Evolutionary conservation across 37 sponge, comb jelly and placozoan genomes (phyloP), one percentile per base, ranked within the genome.

Genomic region (Cliona cf. orientalis): DNA sequence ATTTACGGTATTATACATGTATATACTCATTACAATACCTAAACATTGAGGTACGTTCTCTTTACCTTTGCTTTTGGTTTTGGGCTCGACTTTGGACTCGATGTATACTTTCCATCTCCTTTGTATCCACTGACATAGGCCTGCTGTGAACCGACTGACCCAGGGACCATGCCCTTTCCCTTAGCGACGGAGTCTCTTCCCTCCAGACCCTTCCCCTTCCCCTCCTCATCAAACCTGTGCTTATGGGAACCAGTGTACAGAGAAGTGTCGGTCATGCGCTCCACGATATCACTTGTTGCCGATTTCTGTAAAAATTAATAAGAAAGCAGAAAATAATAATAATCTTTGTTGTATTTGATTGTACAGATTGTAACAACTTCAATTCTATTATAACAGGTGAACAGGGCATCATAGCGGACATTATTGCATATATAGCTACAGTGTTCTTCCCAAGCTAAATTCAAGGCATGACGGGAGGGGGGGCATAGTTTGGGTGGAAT

Each of bases 211-310:
- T 66, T 83, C 38, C 97, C 97, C 68, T 96, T 96, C 2, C 97
- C 97, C 33, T 66, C 67, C 38, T 90, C 94, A 35, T 93, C 94
- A 84, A 96, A 96, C 41, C 97, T 69, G 55, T 74, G 53, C 79
- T 96, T 96, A 80, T 96, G 97, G 26, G 82, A 33, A 3, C 97
- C 97, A 35, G 97, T 96, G 86, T 96, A 96, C 46, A 83, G 86
- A 46, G 83, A 62, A 11, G 97, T 90, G 74, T 96, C 97, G 17
- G 97, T 96, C 82, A 96, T 85, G 21, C 97, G 74, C 5, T 36
- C 79, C 31, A 78, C 14, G 7, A 71, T 31, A 42, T 63, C 71
- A 57, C 56, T 57, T 2, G 34, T 36, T 5, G 58, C 58, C 14
- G 63, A 33, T 69, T 81, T 67, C 88, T 86, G 39, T 26, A 37